Evolutionary conservation across 2,797 vertebrate genomes (phyloP).

Genomic region (Phrynocephalus forsythii): DNA sequence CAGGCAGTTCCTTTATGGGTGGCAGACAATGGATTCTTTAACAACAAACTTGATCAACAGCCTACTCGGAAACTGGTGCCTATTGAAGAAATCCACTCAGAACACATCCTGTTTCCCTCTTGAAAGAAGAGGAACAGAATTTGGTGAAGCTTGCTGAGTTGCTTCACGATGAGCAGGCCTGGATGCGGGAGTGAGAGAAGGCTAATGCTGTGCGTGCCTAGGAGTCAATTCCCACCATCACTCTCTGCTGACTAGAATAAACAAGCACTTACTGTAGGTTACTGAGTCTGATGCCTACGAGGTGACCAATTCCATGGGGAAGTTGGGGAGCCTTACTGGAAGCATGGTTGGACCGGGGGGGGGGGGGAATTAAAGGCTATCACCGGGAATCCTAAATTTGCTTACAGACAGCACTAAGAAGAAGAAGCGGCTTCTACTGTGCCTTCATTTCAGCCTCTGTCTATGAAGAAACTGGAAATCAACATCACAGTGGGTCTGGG

Average conservation of each 20-base stretch:
- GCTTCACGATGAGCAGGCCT: background rate
- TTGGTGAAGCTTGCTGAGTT: background rate
- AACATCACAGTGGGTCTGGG: background rate
- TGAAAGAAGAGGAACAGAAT: background rate
- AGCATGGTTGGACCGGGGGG: background rate
- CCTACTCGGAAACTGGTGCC: background rate
- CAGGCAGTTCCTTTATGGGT: constrained; percentile 11
- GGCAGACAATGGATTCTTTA: constrained; percentile 24
- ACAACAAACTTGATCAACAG: constrained; percentile 13
- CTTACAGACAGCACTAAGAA: too few relatives aligned
- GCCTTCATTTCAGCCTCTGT: background rate
- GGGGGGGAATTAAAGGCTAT: background rate
- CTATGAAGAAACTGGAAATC: background rate
- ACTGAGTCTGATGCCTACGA: too few relatives aligned
- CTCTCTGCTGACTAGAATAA: background rate
- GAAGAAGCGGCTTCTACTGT: background rate
- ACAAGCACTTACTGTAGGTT: background rate
- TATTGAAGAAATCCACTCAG: background rate
- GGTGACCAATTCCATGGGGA: too few relatives aligned
- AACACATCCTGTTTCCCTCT: constrained; percentile 12
- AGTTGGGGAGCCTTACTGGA: too few relatives aligned
- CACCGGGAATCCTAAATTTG: background rate
- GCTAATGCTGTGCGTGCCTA: background rate
- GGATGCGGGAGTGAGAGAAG: background rate
- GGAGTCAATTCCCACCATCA: background rate